A percentile compares a stretch with the other conserved stretches of the same genome.
Conservation (phyloP, 1,140 invertebrate species). For the Hirudo medicinalis region DNA sequence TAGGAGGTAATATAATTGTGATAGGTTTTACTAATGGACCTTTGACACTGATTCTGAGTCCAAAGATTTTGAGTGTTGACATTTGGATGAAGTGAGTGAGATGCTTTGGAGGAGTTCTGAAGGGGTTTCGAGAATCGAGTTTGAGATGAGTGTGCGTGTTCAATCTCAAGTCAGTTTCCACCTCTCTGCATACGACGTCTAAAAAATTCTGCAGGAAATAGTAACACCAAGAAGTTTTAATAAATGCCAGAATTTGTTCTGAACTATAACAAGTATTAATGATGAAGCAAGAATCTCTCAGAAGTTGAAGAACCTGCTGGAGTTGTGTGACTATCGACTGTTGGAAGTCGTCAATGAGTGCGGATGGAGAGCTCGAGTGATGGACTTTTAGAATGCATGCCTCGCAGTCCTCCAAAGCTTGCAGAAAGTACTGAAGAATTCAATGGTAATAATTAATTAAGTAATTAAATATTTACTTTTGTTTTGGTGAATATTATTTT, state of each 20-base stretch:
- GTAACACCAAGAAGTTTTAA: slow-evolving; percentile 18
- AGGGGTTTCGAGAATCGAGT: slow-evolving; percentile 62
- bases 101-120: slow-evolving; percentile 38
- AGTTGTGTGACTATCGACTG: neutral
- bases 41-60: slow-evolving; percentile 43
- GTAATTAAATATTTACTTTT: neutral
- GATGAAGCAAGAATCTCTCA: neutral
- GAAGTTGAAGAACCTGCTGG: neutral
- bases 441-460: neutral
- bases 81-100: slow-evolving; percentile 46
- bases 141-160: slow-evolving; percentile 80
- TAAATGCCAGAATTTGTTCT: neutral
- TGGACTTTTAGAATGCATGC: neutral
- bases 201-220: slow-evolving; percentile 44
- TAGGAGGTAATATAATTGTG: neutral
- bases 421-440: neutral
- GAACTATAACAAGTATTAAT: neutral
- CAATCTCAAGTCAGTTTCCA: slow-evolving; percentile 78
- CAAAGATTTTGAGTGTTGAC: slow-evolving; percentile 43
- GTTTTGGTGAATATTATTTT: neutral
- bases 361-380: neutral
- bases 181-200: slow-evolving; percentile 62
- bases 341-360: neutral
- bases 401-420: neutral
- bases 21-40: slow-evolving; percentile 24